Conservation (phyloP, 2,888 invertebrate genomes). For the Troides helena region DNA sequence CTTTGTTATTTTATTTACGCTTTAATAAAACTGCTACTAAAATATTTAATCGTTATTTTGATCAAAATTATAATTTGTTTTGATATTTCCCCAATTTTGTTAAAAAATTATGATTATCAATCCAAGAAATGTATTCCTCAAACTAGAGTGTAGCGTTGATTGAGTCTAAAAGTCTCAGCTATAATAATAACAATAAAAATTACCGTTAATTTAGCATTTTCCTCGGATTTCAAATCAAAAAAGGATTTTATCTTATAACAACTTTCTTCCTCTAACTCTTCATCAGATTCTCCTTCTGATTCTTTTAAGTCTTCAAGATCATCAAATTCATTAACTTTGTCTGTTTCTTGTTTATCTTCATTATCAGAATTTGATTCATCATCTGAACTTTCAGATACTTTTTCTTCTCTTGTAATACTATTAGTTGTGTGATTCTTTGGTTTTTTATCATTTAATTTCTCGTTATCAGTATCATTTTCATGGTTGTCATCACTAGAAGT, state of each 20-base stretch:
- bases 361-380: conserved; percentile 37
- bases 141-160: too few species aligned
- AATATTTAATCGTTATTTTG: too few species aligned
- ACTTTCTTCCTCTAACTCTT: conserved; percentile 42
- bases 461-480: conserved; percentile 28
- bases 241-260: conserved; percentile 52
- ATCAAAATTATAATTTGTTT: too few species aligned
- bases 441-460: conserved; percentile 32
- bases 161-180: too few species aligned
- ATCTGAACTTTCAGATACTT: conserved; percentile 31
- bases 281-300: conserved; percentile 61
- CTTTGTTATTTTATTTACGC: too few species aligned
- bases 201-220: conserved; percentile 66
- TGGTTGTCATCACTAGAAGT: conserved; percentile 6
- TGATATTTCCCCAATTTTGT: too few species aligned
- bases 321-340: conserved; percentile 37
- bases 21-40: too few species aligned
- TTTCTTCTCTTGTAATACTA: conserved; percentile 18
- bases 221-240: conserved; percentile 57
- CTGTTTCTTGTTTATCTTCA: conserved; percentile 33
- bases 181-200: conserved; percentile 8
- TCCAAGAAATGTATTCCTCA: too few species aligned
- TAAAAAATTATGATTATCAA: too few species aligned
- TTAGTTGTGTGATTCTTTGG: conserved; percentile 26
- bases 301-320: conserved; percentile 75